Evolutionary conservation across 1,140 invertebrate genomes (phyloP).

Genomic region (Wiebesia pumilae): DNA sequence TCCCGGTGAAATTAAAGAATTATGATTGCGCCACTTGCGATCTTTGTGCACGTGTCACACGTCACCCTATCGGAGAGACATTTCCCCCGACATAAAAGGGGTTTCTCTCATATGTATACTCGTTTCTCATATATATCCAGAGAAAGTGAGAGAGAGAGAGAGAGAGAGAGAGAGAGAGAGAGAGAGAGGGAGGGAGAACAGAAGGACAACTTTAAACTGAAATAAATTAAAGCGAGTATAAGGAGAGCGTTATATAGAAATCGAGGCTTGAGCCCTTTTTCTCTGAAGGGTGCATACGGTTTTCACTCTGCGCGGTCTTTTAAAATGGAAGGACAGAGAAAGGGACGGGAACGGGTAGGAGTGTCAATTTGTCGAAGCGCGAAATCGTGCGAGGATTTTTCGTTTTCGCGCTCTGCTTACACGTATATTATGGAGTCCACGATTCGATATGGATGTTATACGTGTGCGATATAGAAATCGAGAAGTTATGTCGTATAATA

Average conservation of each 20-base stretch:
- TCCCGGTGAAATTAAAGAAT: conserved; percentile 5
- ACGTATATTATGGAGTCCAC: neutral
- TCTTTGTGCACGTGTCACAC: conserved; percentile 10
- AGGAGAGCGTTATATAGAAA: neutral
- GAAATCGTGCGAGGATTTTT: conserved; percentile 26
- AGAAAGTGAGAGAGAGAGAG: too few species aligned
- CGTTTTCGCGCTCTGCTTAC: neutral
- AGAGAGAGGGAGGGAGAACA: neutral
- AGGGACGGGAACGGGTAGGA: neutral
- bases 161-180: neutral
- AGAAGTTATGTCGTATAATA: neutral
- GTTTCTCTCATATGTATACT: neutral
- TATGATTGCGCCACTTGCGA: neutral
- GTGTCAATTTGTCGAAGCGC: conserved; percentile 54
- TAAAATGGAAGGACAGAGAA: conserved; percentile 18
- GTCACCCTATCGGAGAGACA: conserved; percentile 5
- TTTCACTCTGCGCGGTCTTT: conserved; percentile 38
- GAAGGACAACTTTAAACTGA: conserved; percentile 69
- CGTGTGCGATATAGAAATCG: neutral
- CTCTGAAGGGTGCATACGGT: conserved; percentile 55
- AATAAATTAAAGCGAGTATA: conserved; percentile 69
- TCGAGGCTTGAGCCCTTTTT: neutral
- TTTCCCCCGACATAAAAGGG: neutral
- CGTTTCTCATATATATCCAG: neutral
- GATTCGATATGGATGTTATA: conserved; percentile 29